Percentiles rank a stretch among this genome's conserved stretches.
Conservation (phyloP, 2,888 invertebrate species). For the Chaitophorus viminalis region DNA sequence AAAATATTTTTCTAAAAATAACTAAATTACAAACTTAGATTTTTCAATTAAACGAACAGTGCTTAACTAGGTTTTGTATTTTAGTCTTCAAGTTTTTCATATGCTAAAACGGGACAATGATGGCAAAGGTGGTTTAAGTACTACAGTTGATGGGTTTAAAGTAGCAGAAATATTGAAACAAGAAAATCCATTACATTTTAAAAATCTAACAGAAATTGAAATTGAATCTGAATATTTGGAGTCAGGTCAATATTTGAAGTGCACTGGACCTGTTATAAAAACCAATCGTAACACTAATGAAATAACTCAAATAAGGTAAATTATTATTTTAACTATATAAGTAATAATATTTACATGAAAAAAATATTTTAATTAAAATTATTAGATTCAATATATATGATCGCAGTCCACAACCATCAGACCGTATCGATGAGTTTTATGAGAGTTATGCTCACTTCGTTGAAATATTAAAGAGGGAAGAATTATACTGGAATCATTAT, state of each 20-base stretch:
- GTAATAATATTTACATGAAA: background rate
- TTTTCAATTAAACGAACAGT: background rate
- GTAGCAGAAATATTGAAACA: constrained; percentile 68
- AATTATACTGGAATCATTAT: constrained; percentile 73
- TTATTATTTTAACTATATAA: background rate
- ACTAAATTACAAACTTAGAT: constrained; percentile 19
- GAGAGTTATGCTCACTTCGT: constrained; percentile 71
- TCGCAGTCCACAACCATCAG: constrained; percentile 73
- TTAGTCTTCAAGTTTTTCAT: constrained; percentile 72
- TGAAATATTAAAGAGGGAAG: constrained; percentile 70
- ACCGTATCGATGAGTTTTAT: constrained; percentile 72
- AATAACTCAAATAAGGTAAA: constrained; percentile 73
- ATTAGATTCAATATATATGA: constrained; percentile 80
- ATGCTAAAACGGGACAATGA: constrained; percentile 71
- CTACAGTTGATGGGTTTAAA: constrained; percentile 80
- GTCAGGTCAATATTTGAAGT: constrained; percentile 72
- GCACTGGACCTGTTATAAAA: constrained; percentile 73
- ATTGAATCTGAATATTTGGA: constrained; percentile 77
- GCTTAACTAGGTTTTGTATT: constrained; percentile 5
- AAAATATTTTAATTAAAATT: constrained; percentile 16
- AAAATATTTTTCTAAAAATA: background rate
- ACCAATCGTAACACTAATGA: constrained; percentile 71
- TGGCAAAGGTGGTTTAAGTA: constrained; percentile 76
- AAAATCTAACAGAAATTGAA: constrained; percentile 71
- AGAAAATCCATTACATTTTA: constrained; percentile 71